A percentile compares a stretch with the other conserved stretches of the same genome.
Evolutionary conservation across 1,140 invertebrate species (phyloP).

Genomic region (Heliconius melpomene): DNA sequence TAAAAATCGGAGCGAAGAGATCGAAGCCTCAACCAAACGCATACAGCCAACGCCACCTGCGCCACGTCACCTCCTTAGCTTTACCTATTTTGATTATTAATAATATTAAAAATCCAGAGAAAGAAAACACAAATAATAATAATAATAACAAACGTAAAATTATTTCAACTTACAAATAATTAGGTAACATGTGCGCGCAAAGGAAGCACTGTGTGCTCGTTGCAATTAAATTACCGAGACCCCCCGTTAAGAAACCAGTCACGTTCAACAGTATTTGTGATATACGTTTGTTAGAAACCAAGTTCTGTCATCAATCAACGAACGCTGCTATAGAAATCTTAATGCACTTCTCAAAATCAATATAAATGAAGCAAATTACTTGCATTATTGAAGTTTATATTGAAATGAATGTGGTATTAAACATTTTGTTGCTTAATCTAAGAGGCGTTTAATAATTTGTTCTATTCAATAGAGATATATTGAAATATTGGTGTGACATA

Average conservation of each 20-base stretch:
- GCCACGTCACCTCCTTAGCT: too few species aligned
- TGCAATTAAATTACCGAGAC: conserved; percentile 24
- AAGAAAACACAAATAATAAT: neutral
- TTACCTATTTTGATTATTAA: too few species aligned
- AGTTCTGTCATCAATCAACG: conserved; percentile 28
- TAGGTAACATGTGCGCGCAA: conserved; percentile 6
- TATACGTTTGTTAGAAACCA: conserved; percentile 30
- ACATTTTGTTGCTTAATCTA: neutral
- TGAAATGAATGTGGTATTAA: conserved; percentile 8
- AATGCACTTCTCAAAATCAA: conserved; percentile 10
- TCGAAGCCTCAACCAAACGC: too few species aligned
- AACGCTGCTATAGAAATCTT: conserved; percentile 19
- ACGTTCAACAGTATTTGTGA: conserved; percentile 31
- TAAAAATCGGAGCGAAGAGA: too few species aligned
- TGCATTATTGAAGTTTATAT: conserved; percentile 1
- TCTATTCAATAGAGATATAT: neutral
- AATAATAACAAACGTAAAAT: neutral
- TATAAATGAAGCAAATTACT: conserved; percentile 3
- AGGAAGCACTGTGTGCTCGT: conserved; percentile 1
- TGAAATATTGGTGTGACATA: neutral
- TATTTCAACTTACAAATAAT: neutral
- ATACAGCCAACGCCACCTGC: too few species aligned
- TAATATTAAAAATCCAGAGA: too few species aligned
- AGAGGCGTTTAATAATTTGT: conserved; percentile 2
- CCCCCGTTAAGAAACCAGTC: conserved; percentile 36